Conservation (phyloP, 1,140 invertebrate species). For the Aphelinus atriplicis region DNA sequence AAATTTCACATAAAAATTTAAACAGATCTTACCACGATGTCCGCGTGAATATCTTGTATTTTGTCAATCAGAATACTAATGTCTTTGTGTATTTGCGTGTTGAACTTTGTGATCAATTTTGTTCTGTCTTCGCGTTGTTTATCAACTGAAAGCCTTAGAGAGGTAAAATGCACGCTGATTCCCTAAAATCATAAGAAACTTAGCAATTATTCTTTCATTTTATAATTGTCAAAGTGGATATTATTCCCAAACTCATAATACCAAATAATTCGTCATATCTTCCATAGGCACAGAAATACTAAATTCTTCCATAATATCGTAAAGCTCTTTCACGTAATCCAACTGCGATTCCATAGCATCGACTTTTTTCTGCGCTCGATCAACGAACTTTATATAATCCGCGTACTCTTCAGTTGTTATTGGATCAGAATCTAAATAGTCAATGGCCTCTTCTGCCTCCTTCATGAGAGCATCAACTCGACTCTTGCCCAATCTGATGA, state of each 20-base stretch:
- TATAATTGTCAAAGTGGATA: too few species aligned
- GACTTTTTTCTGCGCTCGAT: constrained; percentile 70
- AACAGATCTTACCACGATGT: constrained; percentile 67
- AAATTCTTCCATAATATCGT: constrained; percentile 78
- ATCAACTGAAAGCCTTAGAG: constrained; percentile 64
- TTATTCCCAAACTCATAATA: constrained; percentile 41
- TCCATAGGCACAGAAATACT: constrained; percentile 71
- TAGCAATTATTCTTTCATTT: neutral
- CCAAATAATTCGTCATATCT: constrained; percentile 72
- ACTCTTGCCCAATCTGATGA: constrained; percentile 68
- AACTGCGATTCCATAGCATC: constrained; percentile 72
- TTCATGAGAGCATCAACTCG: constrained; percentile 70
- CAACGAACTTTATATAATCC: constrained; percentile 75
- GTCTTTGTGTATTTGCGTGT: constrained; percentile 71
- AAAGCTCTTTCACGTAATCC: constrained; percentile 77
- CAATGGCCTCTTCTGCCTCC: constrained; percentile 71
- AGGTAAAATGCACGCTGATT: constrained; percentile 53
- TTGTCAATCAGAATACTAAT: constrained; percentile 73
- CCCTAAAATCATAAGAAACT: constrained; percentile 43
- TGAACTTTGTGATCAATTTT: constrained; percentile 69
- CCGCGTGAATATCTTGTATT: constrained; percentile 73
- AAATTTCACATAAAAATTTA: too few species aligned
- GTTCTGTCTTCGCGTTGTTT: constrained; percentile 67
- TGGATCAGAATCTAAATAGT: constrained; percentile 72
- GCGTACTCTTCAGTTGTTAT: constrained; percentile 74